Evolutionary conservation across 2,888 invertebrate genomes (phyloP).

Genomic region (Drosophila antonietae): DNA sequence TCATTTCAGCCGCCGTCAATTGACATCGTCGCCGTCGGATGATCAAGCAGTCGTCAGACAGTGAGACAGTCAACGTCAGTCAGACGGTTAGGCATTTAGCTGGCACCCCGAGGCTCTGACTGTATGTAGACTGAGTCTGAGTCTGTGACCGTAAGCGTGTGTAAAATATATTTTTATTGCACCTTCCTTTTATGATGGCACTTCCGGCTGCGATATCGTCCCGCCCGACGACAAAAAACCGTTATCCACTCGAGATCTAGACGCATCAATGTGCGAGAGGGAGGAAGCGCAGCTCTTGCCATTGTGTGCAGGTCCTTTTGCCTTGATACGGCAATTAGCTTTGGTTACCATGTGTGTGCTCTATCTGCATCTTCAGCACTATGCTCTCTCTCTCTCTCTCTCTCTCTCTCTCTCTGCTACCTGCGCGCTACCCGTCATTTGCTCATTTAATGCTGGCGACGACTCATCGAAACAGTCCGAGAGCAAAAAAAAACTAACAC

Average conservation of each 20-base stretch:
- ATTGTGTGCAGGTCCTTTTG: conserved; percentile 47
- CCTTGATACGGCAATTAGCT: conserved; percentile 63
- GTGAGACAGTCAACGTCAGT: conserved; percentile 16
- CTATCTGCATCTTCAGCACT: conserved; percentile 62
- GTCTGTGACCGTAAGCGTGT: conserved; percentile 53
- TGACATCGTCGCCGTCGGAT: conserved; percentile 40
- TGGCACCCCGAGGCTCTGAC: conserved; percentile 22
- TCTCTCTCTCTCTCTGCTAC: conserved; percentile 11
- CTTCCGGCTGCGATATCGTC: conserved; percentile 81
- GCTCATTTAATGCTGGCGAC: conserved; percentile 55
- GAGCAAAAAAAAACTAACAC: conserved; percentile 2
- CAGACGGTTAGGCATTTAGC: conserved; percentile 29
- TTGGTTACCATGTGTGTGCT: conserved; percentile 64
- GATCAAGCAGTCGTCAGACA: conserved; percentile 48
- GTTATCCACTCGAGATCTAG: conserved; percentile 76
- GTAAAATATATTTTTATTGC: conserved; percentile 83
- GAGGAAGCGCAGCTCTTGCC: conserved; percentile 19
- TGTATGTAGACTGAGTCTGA: neutral
- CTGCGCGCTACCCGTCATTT: conserved; percentile 26
- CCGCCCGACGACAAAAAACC: conserved; percentile 49
- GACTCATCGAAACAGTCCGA: conserved; percentile 26
- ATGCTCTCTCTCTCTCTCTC: neutral
- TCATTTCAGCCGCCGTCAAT: conserved; percentile 30
- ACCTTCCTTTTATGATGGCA: conserved; percentile 83
- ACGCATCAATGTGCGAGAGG: conserved; percentile 51